phyloP scores from a whole-genome alignment of 2,113 vertebrate genomes.

The Corydoras maculifer region DNA sequence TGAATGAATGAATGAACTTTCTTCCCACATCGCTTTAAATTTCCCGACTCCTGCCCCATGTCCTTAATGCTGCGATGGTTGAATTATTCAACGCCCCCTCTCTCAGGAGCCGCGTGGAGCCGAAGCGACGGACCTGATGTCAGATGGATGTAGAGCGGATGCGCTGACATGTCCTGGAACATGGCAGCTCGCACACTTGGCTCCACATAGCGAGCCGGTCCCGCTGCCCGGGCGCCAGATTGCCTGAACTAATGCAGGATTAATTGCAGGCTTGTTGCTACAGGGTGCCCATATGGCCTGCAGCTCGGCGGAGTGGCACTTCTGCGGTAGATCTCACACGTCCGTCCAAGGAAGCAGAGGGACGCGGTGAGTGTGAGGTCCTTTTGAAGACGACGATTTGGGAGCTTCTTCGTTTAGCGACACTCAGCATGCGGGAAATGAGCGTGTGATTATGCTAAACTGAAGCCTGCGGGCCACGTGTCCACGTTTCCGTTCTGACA shows the following conservation, averaged over 20 bases:
- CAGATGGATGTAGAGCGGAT: conserved; percentile 39
- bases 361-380: conserved; percentile 8
- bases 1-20: too few relatives aligned
- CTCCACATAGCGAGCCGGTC: conserved; percentile 26
- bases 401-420: background rate
- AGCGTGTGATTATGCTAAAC: too few relatives aligned
- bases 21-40: too few relatives aligned
- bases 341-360: conserved; percentile 20
- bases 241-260: conserved; percentile 48
- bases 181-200: conserved; percentile 1
- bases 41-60: background rate
- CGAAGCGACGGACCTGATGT: conserved; percentile 30
- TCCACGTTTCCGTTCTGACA: too few relatives aligned
- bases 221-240: conserved; percentile 37
- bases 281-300: conserved; percentile 46
- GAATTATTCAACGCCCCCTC: conserved; percentile 21
- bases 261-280: conserved; percentile 46
- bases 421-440: too few relatives aligned
- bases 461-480: too few relatives aligned
- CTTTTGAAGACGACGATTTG: background rate
- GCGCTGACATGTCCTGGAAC: conserved; percentile 43
- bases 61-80: background rate
- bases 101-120: conserved; percentile 22
- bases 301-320: conserved; percentile 39
- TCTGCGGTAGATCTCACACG: conserved; percentile 33